Base-by-base conservation (phyloP, 2,113 vertebrate species). In the Toxotes chatareus region DNA sequence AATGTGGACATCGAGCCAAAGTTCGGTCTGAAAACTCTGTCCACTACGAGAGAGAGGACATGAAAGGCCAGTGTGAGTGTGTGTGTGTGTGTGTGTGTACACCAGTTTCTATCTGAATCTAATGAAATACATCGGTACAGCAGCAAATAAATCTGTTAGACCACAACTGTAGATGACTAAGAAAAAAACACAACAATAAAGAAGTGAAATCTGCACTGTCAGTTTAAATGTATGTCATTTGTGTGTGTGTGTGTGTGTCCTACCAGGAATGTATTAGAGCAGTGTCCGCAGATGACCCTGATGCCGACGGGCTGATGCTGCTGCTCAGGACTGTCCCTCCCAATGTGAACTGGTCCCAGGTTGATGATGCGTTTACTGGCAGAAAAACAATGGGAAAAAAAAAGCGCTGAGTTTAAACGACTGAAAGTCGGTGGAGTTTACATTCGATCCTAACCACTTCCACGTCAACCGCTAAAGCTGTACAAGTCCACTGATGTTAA, bases 1-100 rank as follows among this genome's bases (percentile, higher is more conserved):
- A 97, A 92, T 97, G 96, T 3, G 97, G 97, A 90, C 97, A 97
- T 49, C 96, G 94, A n/a, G 95, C 96, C 88, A 97, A 86, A 1
- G 96, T 97, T 70, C 95, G 90, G 88, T 96, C 96, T 53, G 96
- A 96, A 90, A 97, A 96, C 86, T 96, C 96, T 1, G 96, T 96
- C 96, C 96, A 97, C 97, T 97, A 80, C n/a, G 56, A 77, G 27
- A 38, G 19, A 51, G 11, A 66, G 12, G 53, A 46, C 63, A 42
- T 9, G 13, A 86, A n/a, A 51, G 3, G 1, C 60, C 7, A 78
- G 44, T 17, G 44, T 36, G 62, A 6, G 36, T 17, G 53, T 66
- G 57, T 46, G 59, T 70, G 17, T 23, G 53, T 62, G 31, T 62
- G 51, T 42, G 44, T n/a, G 12, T 46, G 21, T 66, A 32, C 51